Base-by-base conservation (phyloP, 2,888 invertebrate species). In the Entomobrya proxima region DNA sequence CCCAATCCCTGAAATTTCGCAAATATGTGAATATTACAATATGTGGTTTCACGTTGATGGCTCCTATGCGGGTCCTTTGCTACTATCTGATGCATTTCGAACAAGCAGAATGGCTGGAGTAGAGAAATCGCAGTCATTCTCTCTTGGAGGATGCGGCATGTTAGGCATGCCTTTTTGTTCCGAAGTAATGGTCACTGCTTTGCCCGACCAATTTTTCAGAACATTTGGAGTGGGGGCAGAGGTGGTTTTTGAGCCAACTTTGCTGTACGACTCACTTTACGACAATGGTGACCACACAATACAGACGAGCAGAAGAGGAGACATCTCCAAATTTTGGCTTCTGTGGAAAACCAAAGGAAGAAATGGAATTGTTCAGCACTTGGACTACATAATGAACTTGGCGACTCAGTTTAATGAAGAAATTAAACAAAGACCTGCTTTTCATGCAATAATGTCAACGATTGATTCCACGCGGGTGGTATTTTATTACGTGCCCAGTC, bases 31-130 rank as follows among this genome's bases (percentile, higher is more conserved):
- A 6, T 44, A 78, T 0, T 13, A 78, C 35, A 32, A 69, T 15
- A n/a, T 78, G 18, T 84, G 77, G 77, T 69, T 84, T 37, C 84
- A 84, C 40, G 84, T 84, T 3, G 84, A 84, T 44, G 84, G 77
- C 44, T 55, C 61, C 1, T 84, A 84, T 18, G 84, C 37, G 9
- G 84, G 85, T 11, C 58, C 85, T 9, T 74, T 78, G 32, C 0
- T 85, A 47, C 32, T 85, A 11, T 79, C 74, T 11, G 79, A 85
- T 61, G 47, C 27, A 11, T 74, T 21, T 35, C 69, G 81, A 18
- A 50, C 13, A 3, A 32, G 55, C 15, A 74, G 64, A 61, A 21
- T 82, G 18, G 2, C 61, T 21, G 82, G 82, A 2, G n/a, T 82
- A 18, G 75, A 74, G 15, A 58, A 64, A 15, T 74, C 82, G 9